phyloP scores from a whole-genome alignment of 2,797 vertebrate species.

The Galaxias olidus region DNA sequence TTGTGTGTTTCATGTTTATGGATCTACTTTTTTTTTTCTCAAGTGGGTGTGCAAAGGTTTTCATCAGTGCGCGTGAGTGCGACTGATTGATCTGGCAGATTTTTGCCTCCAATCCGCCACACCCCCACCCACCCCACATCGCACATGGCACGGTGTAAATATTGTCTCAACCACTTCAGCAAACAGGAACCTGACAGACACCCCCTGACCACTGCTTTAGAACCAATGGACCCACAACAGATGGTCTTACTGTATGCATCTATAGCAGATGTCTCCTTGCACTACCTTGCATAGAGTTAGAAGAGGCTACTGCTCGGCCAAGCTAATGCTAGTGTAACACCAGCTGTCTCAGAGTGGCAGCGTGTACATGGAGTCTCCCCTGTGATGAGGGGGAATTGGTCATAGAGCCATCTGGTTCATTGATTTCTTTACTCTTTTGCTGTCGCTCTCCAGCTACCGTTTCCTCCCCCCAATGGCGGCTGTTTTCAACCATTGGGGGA shows the following conservation, averaged over 20 bases:
- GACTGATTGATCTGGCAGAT: too few relatives aligned
- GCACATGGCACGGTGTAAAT: slow-evolving; percentile 34
- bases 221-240: slow-evolving; percentile 1
- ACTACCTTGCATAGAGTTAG: too few relatives aligned
- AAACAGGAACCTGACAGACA: slow-evolving; percentile 32
- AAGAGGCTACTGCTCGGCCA: too few relatives aligned
- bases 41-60: neutral
- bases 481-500: too few relatives aligned
- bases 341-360: slow-evolving; percentile 38
- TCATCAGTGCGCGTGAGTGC: neutral
- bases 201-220: slow-evolving; percentile 12
- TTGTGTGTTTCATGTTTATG: too few relatives aligned
- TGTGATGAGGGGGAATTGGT: neutral
- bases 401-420: neutral
- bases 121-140: neutral
- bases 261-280: slow-evolving; percentile 20
- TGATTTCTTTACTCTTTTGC: neutral
- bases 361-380: too few relatives aligned
- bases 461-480: too few relatives aligned
- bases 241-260: neutral
- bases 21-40: too few relatives aligned
- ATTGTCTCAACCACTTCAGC: slow-evolving; percentile 42
- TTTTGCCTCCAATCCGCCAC: too few relatives aligned
- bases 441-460: neutral
- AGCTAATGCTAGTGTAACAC: slow-evolving; percentile 26